Evolutionary conservation across 1,140 invertebrate genomes (phyloP), one percentile per base, ranked within the genome.

Genomic region (Drosophila watanabei): DNA sequence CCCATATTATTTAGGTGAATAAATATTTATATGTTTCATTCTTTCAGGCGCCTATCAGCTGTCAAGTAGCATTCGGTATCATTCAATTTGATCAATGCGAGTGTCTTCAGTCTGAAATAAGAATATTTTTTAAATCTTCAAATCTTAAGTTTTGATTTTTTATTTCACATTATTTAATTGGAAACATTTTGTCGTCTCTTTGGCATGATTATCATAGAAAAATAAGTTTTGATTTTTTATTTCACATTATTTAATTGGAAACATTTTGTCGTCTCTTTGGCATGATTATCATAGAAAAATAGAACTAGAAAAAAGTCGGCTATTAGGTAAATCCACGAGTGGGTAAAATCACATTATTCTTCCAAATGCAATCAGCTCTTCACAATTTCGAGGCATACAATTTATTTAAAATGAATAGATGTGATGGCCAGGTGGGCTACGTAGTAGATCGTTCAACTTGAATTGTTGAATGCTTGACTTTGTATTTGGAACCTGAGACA

Each of bases 391-490:
- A 61, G 9, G 49, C 61, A 46, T 46, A 39, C 57, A 71, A 46
- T 20, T 6, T 10, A 45, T 71, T 79, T 39, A 45, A 39, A 46
- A 49, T 61, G 30, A 24, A 37, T 37, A 11, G 4, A 37, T 37
- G 20, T 39, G 54, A 60, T 39, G 49, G 18, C 28, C 39, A 75
- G 45, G 58, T 52, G 28, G 57, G 64, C 73, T 79, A 75, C 30
- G 68, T 43, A 68, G 75, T 56, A 49, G 73, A 49, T 57, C 73
- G 84, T 66, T 93, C 92, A 52, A 96, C 94, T 93, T 96, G 96
- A 59, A 96, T 94, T 3, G 96, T 96, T 59, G 93, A 94, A 87
- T 95, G 95, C 51, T 94, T 93, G 46, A 96, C 95, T 65, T 94
- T 94, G 79, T 95, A 95, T 85, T 94, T 93, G 24, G 86, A 85